Conservation (phyloP, 1,140 invertebrate genomes). For the Patella vulgata region DNA sequence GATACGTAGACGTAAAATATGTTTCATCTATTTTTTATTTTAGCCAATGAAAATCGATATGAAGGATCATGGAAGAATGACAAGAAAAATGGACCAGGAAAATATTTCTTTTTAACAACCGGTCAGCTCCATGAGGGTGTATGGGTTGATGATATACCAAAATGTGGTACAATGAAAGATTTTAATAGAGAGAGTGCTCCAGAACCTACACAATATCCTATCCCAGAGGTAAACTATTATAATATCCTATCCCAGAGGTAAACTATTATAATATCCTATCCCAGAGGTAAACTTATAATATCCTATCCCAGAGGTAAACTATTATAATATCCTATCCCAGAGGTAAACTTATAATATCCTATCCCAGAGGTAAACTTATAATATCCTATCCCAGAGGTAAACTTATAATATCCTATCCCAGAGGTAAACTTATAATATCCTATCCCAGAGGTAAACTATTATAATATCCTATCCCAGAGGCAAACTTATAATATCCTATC, state of each 20-base stretch:
- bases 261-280: neutral
- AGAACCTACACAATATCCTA: conserved; percentile 64
- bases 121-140: conserved; percentile 67
- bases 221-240: conserved; percentile 60
- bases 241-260: neutral
- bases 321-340: neutral
- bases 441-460: no score
- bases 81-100: conserved; percentile 67
- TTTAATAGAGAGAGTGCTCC: conserved; percentile 63
- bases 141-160: conserved; percentile 67
- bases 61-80: conserved; percentile 66
- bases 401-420: no score
- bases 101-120: conserved; percentile 66
- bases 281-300: neutral
- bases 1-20: no score
- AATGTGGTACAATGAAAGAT: conserved; percentile 66
- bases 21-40: conserved; percentile 17
- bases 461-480: no score
- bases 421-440: no score
- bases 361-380: no score
- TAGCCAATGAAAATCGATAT: conserved; percentile 67
- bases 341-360: no score
- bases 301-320: neutral
- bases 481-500: no score
- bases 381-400: no score